A percentile compares a stretch with the other conserved stretches of the same genome.
Evolutionary conservation across 2,113 vertebrate species (phyloP).

Genomic region (Coregonus clupeaformis): DNA sequence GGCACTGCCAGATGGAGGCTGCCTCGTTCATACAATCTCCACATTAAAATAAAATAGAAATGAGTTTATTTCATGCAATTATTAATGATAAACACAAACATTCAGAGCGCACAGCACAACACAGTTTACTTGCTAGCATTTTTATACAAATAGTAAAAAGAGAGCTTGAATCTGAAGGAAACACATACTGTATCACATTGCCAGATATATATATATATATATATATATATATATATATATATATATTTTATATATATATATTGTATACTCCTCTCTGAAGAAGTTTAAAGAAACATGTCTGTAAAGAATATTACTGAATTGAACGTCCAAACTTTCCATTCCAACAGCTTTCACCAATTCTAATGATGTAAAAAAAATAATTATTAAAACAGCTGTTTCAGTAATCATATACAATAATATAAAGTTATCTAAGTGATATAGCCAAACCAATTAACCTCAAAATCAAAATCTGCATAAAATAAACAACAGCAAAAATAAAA

Average conservation of each 20-base stretch:
- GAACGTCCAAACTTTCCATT: conserved; percentile 63
- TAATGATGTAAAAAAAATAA: conserved; percentile 60
- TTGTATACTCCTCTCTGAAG: conserved; percentile 51
- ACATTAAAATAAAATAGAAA: conserved; percentile 43
- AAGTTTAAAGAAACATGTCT: conserved; percentile 48
- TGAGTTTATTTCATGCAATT: conserved; percentile 74
- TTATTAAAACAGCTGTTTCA: conserved; percentile 67
- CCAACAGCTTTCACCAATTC: conserved; percentile 63
- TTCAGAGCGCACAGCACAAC: conserved; percentile 81
- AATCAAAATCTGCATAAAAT: conserved; percentile 51
- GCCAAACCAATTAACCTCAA: conserved; percentile 49
- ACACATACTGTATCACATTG: conserved; percentile 69
- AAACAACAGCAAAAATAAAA: conserved; percentile 58
- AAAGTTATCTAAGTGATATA: conserved; percentile 68
- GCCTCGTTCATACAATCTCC: conserved; percentile 39
- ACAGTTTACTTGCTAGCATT: conserved; percentile 82
- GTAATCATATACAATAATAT: conserved; percentile 63
- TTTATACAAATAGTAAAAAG: conserved; percentile 81
- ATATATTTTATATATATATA: too few relatives aligned
- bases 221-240: too few relatives aligned
- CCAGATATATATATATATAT: conserved; percentile 60
- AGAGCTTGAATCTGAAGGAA: conserved; percentile 63
- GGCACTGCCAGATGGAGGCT: conserved; percentile 29
- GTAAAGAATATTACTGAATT: conserved; percentile 58
- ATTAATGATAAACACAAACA: conserved; percentile 78